phyloP scores from a whole-genome alignment of 2,888 invertebrate genomes.

The Leucania comma region DNA sequence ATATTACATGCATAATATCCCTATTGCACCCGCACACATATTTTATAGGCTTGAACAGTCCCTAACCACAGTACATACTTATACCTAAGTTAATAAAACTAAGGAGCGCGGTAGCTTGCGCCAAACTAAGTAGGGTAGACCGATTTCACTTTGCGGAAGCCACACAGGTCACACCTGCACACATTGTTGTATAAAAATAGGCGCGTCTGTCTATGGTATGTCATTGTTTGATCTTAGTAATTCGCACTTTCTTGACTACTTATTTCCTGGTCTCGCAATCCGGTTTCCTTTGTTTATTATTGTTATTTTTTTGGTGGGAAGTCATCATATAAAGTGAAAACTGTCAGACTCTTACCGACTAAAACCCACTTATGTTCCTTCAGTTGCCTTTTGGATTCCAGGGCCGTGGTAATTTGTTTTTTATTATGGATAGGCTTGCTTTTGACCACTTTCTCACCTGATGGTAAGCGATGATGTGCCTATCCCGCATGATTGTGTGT shows the following conservation, averaged over 20 bases:
- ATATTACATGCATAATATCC: too few relatives aligned
- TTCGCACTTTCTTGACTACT: constrained; percentile 29
- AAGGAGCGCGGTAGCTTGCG: neutral
- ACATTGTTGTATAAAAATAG: constrained; percentile 19
- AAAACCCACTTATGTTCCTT: too few relatives aligned
- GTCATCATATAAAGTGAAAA: too few relatives aligned
- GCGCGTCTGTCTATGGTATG: constrained; percentile 7
- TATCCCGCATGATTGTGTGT: too few relatives aligned
- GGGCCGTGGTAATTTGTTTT: too few relatives aligned
- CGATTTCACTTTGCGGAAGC: constrained; percentile 55
- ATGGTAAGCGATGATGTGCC: too few relatives aligned
- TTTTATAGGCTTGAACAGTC: neutral
- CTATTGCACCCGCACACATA: too few relatives aligned
- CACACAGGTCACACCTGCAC: constrained; percentile 23
- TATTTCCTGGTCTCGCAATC: neutral
- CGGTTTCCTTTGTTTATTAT: neutral
- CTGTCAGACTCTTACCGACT: too few relatives aligned
- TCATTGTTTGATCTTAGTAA: constrained; percentile 27
- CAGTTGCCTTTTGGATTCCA: too few relatives aligned
- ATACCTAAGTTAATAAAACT: neutral
- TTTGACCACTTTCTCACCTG: too few relatives aligned
- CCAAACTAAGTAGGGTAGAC: constrained; percentile 3
- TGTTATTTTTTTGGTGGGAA: too few relatives aligned
- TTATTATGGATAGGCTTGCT: too few relatives aligned
- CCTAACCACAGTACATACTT: neutral